Evolutionary conservation across 2,888 invertebrate genomes (phyloP).

Genomic region (Lissonota sp.): DNA sequence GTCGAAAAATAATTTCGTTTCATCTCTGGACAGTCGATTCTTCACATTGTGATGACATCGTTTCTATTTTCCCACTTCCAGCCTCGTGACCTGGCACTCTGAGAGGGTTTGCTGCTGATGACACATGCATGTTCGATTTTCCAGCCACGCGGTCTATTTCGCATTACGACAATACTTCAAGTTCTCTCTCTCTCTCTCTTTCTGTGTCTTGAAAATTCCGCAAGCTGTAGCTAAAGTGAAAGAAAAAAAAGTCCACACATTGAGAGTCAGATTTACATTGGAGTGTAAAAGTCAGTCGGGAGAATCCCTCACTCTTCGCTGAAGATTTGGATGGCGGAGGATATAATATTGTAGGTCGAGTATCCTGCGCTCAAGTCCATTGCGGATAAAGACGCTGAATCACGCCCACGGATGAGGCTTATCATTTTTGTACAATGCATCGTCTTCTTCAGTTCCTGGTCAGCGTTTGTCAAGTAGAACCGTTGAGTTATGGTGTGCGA

Average conservation of each 20-base stretch:
- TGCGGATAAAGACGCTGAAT: conserved; percentile 39
- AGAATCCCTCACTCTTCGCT: background rate
- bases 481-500: no score
- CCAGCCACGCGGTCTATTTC: conserved; percentile 44
- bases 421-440: background rate
- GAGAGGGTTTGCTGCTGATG: background rate
- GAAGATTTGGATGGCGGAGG: background rate
- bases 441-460: background rate
- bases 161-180: conserved; percentile 24
- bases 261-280: no score
- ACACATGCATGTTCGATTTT: conserved; percentile 42
- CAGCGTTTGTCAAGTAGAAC: no score
- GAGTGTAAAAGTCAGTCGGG: conserved; percentile 29
- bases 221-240: background rate
- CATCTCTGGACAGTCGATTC: no score
- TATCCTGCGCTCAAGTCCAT: conserved; percentile 22
- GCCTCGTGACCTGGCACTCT: background rate
- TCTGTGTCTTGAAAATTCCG: conserved; percentile 43
- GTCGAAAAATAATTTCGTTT: no score
- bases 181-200: background rate
- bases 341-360: conserved; percentile 54
- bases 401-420: background rate
- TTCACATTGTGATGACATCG: background rate
- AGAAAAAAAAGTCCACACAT: no score
- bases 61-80: background rate